Evolutionary conservation across 2,888 invertebrate species (phyloP).

Genomic region (Bellardia bayeri): DNA sequence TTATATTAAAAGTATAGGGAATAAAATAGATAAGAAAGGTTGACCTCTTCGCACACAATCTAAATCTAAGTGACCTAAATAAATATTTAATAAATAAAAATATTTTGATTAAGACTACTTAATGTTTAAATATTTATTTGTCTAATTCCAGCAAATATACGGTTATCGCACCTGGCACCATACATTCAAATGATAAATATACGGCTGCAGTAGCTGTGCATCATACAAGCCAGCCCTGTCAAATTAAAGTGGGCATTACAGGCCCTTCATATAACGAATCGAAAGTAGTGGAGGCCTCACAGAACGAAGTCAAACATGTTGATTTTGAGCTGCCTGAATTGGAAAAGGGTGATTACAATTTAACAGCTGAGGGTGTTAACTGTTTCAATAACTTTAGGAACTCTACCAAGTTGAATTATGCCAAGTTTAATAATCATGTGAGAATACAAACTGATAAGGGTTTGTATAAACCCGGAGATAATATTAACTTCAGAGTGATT

Average conservation of each 20-base stretch:
- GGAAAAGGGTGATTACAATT: conserved; percentile 88
- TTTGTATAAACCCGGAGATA: conserved; percentile 94
- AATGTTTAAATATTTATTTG: conserved; percentile 3
- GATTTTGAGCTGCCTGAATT: conserved; percentile 78
- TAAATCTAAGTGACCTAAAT: conserved; percentile 10
- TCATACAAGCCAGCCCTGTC: conserved; percentile 77
- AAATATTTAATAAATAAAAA: conserved; percentile 2
- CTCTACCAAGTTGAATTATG: conserved; percentile 89
- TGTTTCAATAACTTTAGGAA: conserved; percentile 89
- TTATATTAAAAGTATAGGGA: neutral
- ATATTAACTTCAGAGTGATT: conserved; percentile 88
- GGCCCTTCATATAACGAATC: conserved; percentile 79
- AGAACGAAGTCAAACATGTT: conserved; percentile 77
- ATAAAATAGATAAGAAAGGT: conserved; percentile 7
- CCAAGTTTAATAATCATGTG: conserved; percentile 84
- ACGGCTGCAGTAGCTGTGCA: conserved; percentile 90
- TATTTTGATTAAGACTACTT: neutral
- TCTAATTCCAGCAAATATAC: conserved; percentile 86
- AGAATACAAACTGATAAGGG: conserved; percentile 97
- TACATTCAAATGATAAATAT: conserved; percentile 93
- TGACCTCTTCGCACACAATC: conserved; percentile 2
- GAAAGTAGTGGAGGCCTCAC: conserved; percentile 76
- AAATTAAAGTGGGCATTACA: conserved; percentile 79
- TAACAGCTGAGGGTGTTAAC: conserved; percentile 88
- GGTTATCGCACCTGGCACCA: conserved; percentile 90